Conservation (phyloP, 2,113 vertebrate species). For the Cranoglanis bouderius region DNA sequence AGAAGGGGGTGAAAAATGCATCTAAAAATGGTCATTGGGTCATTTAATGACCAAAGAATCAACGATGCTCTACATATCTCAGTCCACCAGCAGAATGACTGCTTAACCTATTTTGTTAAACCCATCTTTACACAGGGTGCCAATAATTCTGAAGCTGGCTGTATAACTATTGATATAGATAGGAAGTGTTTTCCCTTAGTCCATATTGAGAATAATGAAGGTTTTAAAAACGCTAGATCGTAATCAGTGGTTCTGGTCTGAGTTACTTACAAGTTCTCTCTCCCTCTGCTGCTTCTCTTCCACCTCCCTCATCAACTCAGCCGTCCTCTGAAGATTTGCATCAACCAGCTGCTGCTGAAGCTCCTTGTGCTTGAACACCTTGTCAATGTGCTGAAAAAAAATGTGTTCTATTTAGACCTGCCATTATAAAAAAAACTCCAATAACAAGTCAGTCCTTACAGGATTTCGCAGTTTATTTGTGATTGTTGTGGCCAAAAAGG, state of each 20-base stretch:
- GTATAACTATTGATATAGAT: neutral
- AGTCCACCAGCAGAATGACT: neutral
- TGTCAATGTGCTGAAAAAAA: conserved; percentile 88
- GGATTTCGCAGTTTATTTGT: no score
- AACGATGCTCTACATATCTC: neutral
- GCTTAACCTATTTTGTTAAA: neutral
- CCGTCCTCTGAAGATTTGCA: conserved; percentile 93
- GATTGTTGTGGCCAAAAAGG: no score
- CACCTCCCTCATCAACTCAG: conserved; percentile 93
- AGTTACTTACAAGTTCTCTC: conserved; percentile 89
- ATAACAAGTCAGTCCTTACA: neutral
- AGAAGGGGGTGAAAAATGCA: neutral
- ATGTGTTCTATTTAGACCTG: neutral
- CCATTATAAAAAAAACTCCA: neutral
- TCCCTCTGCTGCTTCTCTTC: conserved; percentile 95
- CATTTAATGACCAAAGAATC: neutral
- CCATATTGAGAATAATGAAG: neutral
- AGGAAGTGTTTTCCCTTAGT: neutral
- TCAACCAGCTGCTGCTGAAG: conserved; percentile 96
- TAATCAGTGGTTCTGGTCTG: neutral
- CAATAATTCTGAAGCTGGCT: neutral
- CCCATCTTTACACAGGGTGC: neutral
- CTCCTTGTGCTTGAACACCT: conserved; percentile 98
- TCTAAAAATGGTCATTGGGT: neutral
- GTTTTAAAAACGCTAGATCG: neutral